Percentiles rank a stretch among this genome's conserved stretches.
Evolutionary conservation across 2,113 vertebrate species (phyloP).

Genomic region (Thamnophis sirtalis): DNA sequence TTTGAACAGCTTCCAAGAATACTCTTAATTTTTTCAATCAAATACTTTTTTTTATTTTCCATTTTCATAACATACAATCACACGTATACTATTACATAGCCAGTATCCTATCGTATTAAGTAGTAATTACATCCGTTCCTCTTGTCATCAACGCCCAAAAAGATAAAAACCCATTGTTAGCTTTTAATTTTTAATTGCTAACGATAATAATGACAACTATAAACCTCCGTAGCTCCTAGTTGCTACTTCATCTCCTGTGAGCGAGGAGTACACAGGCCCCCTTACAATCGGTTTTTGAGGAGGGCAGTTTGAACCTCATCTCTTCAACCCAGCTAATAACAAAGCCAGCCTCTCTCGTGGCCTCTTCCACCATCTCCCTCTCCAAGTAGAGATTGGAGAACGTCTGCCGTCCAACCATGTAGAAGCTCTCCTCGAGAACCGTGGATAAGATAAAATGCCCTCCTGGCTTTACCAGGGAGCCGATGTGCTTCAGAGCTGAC

Average conservation of each 20-base stretch:
- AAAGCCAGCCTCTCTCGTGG: background rate
- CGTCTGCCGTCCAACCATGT: slow-evolving; percentile 44
- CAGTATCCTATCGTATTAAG: too few relatives aligned
- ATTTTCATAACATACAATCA: too few relatives aligned
- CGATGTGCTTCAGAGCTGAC: slow-evolving; percentile 35
- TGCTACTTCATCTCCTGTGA: background rate
- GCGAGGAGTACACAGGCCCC: background rate
- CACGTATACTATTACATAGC: too few relatives aligned
- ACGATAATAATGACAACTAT: too few relatives aligned
- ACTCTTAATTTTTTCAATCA: too few relatives aligned
- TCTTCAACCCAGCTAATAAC: background rate
- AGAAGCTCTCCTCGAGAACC: slow-evolving; percentile 51
- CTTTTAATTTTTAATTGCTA: too few relatives aligned
- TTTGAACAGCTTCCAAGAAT: too few relatives aligned
- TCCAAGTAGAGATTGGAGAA: slow-evolving; percentile 63
- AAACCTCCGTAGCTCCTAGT: background rate
- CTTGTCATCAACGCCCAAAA: too few relatives aligned
- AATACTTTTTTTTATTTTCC: too few relatives aligned
- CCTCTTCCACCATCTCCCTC: slow-evolving; percentile 31
- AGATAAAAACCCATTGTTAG: too few relatives aligned
- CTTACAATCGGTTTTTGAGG: background rate
- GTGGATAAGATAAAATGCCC: slow-evolving; percentile 63
- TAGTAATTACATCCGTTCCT: too few relatives aligned
- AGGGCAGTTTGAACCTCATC: accelerated
- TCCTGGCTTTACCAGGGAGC: slow-evolving; percentile 54